Evolutionary conservation across 2,797 vertebrate species (phyloP).

Genomic region (Pempheris klunzingeri): DNA sequence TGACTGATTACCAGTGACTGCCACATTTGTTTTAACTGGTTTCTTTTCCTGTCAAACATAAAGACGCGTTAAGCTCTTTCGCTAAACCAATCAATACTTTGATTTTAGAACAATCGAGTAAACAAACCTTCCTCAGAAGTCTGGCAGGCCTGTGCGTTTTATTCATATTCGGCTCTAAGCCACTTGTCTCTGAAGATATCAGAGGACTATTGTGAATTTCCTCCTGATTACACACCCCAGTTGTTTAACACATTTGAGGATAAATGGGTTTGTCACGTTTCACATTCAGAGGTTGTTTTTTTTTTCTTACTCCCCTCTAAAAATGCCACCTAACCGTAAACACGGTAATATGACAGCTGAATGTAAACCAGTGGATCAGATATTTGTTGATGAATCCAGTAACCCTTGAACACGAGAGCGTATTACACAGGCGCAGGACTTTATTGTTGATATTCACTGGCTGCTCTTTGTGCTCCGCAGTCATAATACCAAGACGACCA

Average conservation of each 20-base stretch:
- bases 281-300: constrained; percentile 51
- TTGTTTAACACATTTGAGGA: constrained; percentile 60
- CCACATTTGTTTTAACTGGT: not conserved
- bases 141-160: constrained; percentile 44
- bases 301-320: constrained; percentile 28
- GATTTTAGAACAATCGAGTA: constrained; percentile 39
- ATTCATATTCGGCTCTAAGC: constrained; percentile 65
- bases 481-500: constrained; percentile 98
- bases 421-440: constrained; percentile 11
- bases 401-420: constrained; percentile 16
- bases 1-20: not conserved
- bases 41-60: not conserved
- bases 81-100: constrained; percentile 34
- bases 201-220: constrained; percentile 73
- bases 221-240: constrained; percentile 73
- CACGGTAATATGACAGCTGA: constrained; percentile 45
- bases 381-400: constrained; percentile 41
- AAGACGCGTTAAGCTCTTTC: constrained; percentile 19
- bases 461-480: constrained; percentile 81
- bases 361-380: constrained; percentile 46
- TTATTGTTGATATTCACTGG: constrained; percentile 38
- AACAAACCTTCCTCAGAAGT: constrained; percentile 52
- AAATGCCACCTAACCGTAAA: constrained; percentile 62
- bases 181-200: constrained; percentile 68
- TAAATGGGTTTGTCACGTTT: constrained; percentile 68